A percentile compares a stretch with the other conserved stretches of the same genome.
These are phyloP conservation scores for Xestia ashworthii DNA, from an alignment of 2,888 invertebrate genomes.

Conservation along the genomic window DNA sequence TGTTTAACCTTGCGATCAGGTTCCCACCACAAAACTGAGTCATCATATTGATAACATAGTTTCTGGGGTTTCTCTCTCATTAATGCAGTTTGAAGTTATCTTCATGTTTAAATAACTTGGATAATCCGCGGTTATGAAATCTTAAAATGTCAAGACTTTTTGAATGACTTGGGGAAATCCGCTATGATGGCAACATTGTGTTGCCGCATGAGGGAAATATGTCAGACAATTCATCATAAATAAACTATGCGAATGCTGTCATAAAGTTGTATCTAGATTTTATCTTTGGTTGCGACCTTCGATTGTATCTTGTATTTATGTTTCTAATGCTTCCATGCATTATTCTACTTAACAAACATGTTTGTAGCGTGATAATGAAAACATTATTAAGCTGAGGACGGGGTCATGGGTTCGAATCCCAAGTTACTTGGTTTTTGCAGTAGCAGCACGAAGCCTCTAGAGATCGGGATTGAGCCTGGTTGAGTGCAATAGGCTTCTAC, in stretches of 20 bases:
- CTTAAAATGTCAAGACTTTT: conserved; percentile 19
- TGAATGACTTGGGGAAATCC: conserved; percentile 52
- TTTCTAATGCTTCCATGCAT: not conserved
- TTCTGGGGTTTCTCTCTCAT: conserved; percentile 43
- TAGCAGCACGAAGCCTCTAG: too few relatives aligned
- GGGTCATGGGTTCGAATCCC: not conserved
- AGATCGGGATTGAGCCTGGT: not conserved
- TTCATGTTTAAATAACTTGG: conserved; percentile 18
- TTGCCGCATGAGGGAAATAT: conserved; percentile 39
- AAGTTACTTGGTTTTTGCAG: not conserved
- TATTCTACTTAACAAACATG: not conserved
- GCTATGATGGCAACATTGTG: conserved; percentile 42
- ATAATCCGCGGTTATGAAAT: conserved; percentile 36
- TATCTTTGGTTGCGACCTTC: conserved; percentile 29
- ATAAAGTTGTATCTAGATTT: conserved; percentile 35
- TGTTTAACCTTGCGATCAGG: not conserved
- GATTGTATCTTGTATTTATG: conserved; percentile 8
- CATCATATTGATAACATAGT: not conserved
- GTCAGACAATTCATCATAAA: conserved; percentile 31
- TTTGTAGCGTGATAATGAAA: too few relatives aligned
- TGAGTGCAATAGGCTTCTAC: not conserved
- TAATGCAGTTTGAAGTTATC: conserved; percentile 19
- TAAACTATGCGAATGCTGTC: conserved; percentile 41
- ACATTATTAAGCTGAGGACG: not conserved
- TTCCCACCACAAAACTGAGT: conserved; percentile 22